Conservation (phyloP, 2,888 invertebrate genomes). For the Acleris cristana region DNA sequence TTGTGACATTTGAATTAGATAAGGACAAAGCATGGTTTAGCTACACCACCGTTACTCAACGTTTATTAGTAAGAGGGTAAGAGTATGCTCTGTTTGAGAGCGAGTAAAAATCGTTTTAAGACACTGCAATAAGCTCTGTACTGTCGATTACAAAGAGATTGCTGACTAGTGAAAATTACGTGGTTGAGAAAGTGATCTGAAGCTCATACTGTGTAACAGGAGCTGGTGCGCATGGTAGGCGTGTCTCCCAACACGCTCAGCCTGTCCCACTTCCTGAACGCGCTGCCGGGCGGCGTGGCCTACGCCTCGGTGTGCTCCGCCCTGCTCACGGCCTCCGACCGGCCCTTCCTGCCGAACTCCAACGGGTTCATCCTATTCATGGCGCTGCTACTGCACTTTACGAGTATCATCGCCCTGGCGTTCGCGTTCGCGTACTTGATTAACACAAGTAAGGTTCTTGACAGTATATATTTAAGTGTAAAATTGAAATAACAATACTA, state of each 20-base stretch:
- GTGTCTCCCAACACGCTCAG: slow-evolving; percentile 86
- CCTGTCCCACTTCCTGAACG: slow-evolving; percentile 87
- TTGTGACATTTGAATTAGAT: too few species aligned
- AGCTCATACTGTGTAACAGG: slow-evolving; percentile 67
- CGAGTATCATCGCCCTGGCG: slow-evolving; percentile 84
- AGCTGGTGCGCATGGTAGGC: slow-evolving; percentile 91
- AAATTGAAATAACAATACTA: too few species aligned
- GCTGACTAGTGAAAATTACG: too few species aligned
- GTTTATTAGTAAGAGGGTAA: too few species aligned
- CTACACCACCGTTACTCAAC: too few species aligned
- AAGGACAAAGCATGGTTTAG: too few species aligned
- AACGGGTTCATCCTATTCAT: slow-evolving; percentile 81
- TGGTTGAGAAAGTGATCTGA: too few species aligned
- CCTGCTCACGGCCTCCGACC: slow-evolving; percentile 61
- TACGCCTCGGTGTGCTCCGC: slow-evolving; percentile 69
- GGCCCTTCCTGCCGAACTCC: slow-evolving; percentile 78
- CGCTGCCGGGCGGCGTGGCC: slow-evolving; percentile 81
- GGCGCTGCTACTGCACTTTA: slow-evolving; percentile 84
- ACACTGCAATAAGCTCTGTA: too few species aligned
- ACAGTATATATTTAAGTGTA: neutral
- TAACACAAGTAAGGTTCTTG: slow-evolving; percentile 79
- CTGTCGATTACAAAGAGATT: too few species aligned
- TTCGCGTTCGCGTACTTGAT: slow-evolving; percentile 86
- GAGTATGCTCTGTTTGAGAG: too few species aligned
- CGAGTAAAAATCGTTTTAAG: too few species aligned